Evolutionary conservation across 2,113 vertebrate genomes (phyloP), one percentile per base, ranked within the genome.

Genomic region (Pomatostomus ruficeps): DNA sequence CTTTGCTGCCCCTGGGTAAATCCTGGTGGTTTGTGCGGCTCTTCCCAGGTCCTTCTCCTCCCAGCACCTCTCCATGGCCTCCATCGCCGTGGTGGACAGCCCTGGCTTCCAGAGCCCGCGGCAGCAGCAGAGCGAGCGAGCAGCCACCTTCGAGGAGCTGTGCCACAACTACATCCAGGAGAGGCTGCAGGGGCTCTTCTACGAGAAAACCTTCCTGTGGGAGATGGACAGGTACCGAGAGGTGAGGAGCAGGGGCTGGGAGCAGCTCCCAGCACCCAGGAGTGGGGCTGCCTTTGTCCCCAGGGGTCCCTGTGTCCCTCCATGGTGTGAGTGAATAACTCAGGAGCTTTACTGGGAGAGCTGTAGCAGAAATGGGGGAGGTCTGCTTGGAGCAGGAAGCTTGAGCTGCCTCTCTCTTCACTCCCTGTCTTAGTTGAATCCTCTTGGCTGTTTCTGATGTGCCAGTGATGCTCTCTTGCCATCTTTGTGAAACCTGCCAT

Each of bases 101-200:
- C 99, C 99, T 0, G 99, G 99, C 76, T 98, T 99, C 42, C 98
- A 98, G 76, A 99, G 98, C 97, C 99, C 99, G 0, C 97, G 98
- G 61, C 98, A 99, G 91, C 94, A 93, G 14, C 92, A 93, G 2
- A 95, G 96, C 8, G 98, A 99, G 63, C 96, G 99, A 8, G 99
- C 98, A 0, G 99, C 98, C 9, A 98, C 98, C 33, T 99, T 99
- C 4, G 98, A 99, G 1, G 99, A 99, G 83, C 98, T 99, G 74
- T 99, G 99, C 59, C 98, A 98, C 97, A 99, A 99, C 94, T 99
- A 99, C 7, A 45, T 98, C 33, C 99, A 99, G 0, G 99, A 99
- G 96, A 97, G 99, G 18, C 96, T 99, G 79, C 98, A 99, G 96
- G 98, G 98, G n/a, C 98, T 99, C 15, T 98, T 98, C 96, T 97